Evolutionary conservation across 1,140 invertebrate genomes (phyloP), one percentile per base, ranked within the genome.

Genomic region (Magallana ariakensis): DNA sequence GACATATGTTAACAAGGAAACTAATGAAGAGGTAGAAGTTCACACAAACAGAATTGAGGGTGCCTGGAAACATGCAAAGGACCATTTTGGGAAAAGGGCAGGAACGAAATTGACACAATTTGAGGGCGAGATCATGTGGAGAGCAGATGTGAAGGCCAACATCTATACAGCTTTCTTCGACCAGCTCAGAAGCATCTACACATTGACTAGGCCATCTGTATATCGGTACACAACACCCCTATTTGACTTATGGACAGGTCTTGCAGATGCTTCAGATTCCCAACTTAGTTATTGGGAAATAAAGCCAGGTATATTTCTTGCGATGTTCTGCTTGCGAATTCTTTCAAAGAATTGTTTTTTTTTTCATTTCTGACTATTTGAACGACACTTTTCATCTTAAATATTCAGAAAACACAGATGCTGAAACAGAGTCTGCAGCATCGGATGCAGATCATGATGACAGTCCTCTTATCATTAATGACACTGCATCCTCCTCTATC

Each of bases 51-150:
- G 54, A 0, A 87, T 80, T 6, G 83, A 87, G 26, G 66, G 83
- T 1, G 87, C 83, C 0, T 87, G 80, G 80, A 87, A 87, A 46
- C 46, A 81, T 19, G 83, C 87, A 0, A 87, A 87, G 54, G 80
- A 82, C 26, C 83, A 87, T 10, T 85, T 85, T 13, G 1, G 70
- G 16, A 15, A 26, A 11, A 87, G 85, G 7, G 62, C 54, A 0
- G 83, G 80, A 8, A 88, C 84, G 5, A 80, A 56, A 5, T 13
- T 46, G 8, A 57, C 19, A 0, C 9, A 83, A n/a, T 82, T 81
- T 57, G 33, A 85, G 22, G 53, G 33, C 6, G 83, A 85, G 56
- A 83, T 83, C 16, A 80, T 88, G 9, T 88, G 75, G 80, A 4
- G 75, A 1, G 54, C 46, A 16, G 11, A 82, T 55, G 46, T 55